A percentile compares a stretch with the other conserved stretches of the same genome.
Conservation (phyloP, 2,888 invertebrate genomes). For the Halocaridina rubra region DNA sequence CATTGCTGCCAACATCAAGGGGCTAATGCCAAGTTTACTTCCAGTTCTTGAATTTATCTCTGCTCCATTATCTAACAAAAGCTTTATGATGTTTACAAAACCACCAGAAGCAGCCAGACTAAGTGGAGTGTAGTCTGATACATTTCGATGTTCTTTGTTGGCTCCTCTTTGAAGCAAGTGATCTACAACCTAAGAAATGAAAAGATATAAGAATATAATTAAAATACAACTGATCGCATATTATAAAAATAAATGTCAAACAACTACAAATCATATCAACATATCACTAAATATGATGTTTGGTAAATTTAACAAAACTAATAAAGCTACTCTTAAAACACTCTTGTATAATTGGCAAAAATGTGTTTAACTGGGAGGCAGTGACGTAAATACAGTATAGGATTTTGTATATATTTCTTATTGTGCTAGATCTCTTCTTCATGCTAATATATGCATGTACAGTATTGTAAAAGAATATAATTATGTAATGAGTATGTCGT, state of each 20-base stretch:
- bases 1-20: slow-evolving; percentile 99
- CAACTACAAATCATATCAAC: neutral
- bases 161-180: slow-evolving; percentile 76
- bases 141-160: slow-evolving; percentile 98
- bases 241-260: neutral
- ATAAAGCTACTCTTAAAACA: neutral
- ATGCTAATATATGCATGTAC: too few species aligned
- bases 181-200: slow-evolving; percentile 54
- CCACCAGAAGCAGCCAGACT: slow-evolving; percentile 98
- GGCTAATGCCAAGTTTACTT: slow-evolving; percentile 97
- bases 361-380: too few species aligned
- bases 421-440: too few species aligned
- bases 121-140: slow-evolving; percentile 98
- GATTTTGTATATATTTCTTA: too few species aligned
- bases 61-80: slow-evolving; percentile 92
- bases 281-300: too few species aligned
- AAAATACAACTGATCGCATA: neutral
- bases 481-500: too few species aligned
- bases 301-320: neutral
- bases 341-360: too few species aligned
- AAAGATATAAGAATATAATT: neutral
- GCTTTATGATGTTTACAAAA: slow-evolving; percentile 96
- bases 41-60: slow-evolving; percentile 98
- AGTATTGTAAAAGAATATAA: too few species aligned
- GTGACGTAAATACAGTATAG: too few species aligned